Conservation (phyloP, 2,113 vertebrate genomes). For the human region DNA sequence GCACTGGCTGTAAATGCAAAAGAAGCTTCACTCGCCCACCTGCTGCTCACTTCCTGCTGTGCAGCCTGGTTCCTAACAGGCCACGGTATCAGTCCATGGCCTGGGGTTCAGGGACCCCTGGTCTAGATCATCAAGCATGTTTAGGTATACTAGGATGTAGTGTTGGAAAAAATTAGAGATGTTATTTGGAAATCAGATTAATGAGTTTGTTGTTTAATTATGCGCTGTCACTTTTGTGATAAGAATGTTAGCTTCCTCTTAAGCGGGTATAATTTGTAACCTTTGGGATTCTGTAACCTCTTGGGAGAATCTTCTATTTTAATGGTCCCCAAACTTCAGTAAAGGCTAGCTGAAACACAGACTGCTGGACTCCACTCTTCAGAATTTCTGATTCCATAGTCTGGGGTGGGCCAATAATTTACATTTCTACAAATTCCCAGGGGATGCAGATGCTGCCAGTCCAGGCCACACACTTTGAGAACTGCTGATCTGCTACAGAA, state of each 20-base stretch:
- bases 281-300: not conserved
- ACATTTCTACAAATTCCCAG: not conserved
- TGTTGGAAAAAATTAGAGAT: not conserved
- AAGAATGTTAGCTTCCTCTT: not conserved
- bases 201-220: accelerated
- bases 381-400: not conserved
- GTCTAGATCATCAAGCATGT: accelerated
- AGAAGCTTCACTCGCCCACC: too few relatives aligned
- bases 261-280: not conserved
- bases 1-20: too few relatives aligned
- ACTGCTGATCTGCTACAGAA: too few relatives aligned
- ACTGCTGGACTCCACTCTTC: not conserved
- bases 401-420: not conserved
- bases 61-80: too few relatives aligned
- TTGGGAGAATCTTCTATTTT: not conserved
- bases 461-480: not conserved
- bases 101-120: not conserved
- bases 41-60: too few relatives aligned
- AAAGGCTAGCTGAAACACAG: not conserved
- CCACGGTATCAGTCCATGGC: too few relatives aligned
- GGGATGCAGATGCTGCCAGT: not conserved
- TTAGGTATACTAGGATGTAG: too few relatives aligned
- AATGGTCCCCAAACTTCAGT: not conserved
- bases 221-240: not conserved
- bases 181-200: too few relatives aligned